These are phyloP conservation scores for Oophaga pumilio DNA, from an alignment of 2,113 vertebrate species.

Conservation along the genomic window DNA sequence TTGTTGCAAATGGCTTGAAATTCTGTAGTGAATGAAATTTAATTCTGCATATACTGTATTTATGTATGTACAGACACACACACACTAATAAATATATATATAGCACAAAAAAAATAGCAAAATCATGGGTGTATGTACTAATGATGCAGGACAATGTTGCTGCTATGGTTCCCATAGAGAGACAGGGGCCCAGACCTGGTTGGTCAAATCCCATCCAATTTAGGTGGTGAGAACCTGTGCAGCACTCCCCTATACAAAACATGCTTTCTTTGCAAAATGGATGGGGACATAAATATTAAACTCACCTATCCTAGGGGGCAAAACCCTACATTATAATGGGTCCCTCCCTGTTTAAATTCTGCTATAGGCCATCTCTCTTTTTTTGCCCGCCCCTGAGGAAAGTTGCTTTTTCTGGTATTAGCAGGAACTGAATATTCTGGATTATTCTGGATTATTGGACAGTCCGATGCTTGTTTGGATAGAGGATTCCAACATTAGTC, in stretches of 20 bases:
- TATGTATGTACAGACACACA: slow-evolving; percentile 18
- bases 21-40: slow-evolving; percentile 61
- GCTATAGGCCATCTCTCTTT: neutral
- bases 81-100: neutral
- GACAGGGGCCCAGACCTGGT: neutral
- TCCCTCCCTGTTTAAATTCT: neutral
- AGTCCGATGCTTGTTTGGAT: too few species aligned
- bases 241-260: neutral
- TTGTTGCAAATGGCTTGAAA: slow-evolving; percentile 71
- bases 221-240: neutral
- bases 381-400: neutral
- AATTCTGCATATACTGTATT: slow-evolving; percentile 60
- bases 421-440: neutral
- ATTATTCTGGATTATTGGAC: neutral
- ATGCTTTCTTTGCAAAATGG: neutral
- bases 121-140: neutral
- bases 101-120: too few species aligned
- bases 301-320: neutral
- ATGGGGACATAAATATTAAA: neutral
- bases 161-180: neutral
- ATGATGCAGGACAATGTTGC: neutral
- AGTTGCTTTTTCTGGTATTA: neutral
- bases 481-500: neutral
- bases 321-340: neutral
- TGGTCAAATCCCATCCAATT: neutral